These are phyloP conservation scores for Anolis sagrei DNA, from an alignment of 2,113 vertebrate genomes.

Conservation along the genomic window DNA sequence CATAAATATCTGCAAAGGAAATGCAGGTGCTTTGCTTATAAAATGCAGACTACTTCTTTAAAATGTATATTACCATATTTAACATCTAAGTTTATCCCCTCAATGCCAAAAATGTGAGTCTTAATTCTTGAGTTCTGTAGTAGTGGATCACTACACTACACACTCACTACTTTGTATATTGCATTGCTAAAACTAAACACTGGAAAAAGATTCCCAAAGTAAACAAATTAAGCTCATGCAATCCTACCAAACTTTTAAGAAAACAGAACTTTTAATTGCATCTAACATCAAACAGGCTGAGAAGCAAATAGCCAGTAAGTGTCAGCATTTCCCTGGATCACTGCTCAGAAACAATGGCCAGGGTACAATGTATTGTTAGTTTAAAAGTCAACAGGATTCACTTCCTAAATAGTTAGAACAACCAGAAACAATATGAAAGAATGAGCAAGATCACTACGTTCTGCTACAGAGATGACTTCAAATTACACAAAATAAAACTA, in stretches of 20 bases:
- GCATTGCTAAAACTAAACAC: neutral
- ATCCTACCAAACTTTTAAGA: neutral
- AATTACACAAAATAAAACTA: constrained; percentile 16
- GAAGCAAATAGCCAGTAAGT: neutral
- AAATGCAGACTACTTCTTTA: neutral
- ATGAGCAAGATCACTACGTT: neutral
- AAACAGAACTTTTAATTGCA: neutral
- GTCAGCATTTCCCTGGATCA: constrained; percentile 50
- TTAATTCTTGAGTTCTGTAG: neutral
- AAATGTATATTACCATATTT: neutral
- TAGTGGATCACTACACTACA: neutral
- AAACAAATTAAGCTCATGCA: neutral
- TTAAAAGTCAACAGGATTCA: constrained; percentile 19
- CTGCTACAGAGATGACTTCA: neutral
- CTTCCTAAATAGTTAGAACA: neutral
- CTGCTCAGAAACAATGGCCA: constrained; percentile 51
- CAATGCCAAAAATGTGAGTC: neutral
- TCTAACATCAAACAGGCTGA: neutral
- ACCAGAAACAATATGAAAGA: neutral
- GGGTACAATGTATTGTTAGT: constrained; percentile 8
- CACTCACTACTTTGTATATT: neutral
- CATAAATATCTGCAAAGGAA: neutral
- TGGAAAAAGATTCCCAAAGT: neutral
- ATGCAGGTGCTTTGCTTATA: neutral
- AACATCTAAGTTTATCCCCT: neutral